A percentile compares a stretch with the other conserved stretches of the same genome.
These are phyloP conservation scores for Neogobius melanostomus DNA, from an alignment of 2,113 vertebrate genomes.

Conservation along the genomic window DNA sequence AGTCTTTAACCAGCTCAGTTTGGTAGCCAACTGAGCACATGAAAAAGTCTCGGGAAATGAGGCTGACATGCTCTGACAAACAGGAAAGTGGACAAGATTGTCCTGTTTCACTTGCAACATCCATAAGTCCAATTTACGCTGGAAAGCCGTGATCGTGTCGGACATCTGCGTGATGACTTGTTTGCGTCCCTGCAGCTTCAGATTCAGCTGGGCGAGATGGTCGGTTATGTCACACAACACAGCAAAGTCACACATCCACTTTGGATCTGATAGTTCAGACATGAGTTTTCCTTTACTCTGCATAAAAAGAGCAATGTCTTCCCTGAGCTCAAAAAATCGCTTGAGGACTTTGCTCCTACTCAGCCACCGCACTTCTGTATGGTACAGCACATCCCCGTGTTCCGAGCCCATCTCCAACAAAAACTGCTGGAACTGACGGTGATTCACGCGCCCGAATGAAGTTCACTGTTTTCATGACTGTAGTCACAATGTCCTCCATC, in stretches of 20 bases:
- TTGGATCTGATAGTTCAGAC: too few relatives aligned
- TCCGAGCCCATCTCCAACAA: too few relatives aligned
- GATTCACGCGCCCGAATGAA: slow-evolving; percentile 7
- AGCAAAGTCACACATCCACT: too few relatives aligned
- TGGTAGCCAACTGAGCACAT: slow-evolving; percentile 17
- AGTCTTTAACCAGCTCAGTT: slow-evolving; percentile 2
- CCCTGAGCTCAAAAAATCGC: too few relatives aligned
- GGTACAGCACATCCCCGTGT: too few relatives aligned
- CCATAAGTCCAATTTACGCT: slow-evolving; percentile 12
- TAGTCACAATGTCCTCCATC: slow-evolving; percentile 1
- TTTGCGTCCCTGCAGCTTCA: slow-evolving; percentile 2
- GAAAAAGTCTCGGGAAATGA: slow-evolving; percentile 16
- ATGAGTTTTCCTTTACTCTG: too few relatives aligned
- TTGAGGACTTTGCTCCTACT: too few relatives aligned
- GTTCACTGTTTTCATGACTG: slow-evolving; percentile 16
- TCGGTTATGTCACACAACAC: too few relatives aligned
- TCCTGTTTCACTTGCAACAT: slow-evolving; percentile 19
- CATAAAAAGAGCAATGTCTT: too few relatives aligned
- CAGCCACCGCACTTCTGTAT: too few relatives aligned
- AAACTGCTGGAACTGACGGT: too few relatives aligned
- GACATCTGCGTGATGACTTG: slow-evolving; percentile 21
- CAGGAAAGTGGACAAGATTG: slow-evolving; percentile 19
- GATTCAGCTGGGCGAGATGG: too few relatives aligned
- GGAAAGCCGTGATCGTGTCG: slow-evolving; percentile 17
- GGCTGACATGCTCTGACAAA: background rate